Base-by-base conservation (phyloP, 2,797 vertebrate species). In the Gadopsis marmoratus region DNA sequence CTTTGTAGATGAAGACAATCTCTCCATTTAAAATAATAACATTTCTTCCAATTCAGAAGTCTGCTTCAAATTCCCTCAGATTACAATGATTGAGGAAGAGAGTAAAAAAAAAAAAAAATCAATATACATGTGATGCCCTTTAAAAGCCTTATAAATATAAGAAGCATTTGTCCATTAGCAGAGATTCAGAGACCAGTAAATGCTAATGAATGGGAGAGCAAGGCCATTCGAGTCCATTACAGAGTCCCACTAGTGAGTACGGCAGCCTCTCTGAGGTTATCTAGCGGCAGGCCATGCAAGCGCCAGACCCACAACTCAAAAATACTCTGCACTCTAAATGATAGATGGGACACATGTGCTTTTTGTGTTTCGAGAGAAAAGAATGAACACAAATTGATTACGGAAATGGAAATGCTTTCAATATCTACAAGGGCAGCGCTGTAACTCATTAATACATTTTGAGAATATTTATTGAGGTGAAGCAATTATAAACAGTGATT, bases 141-240 rank as follows among this genome's bases (percentile, higher is more conserved):
- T 95, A 95, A 95, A 95, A 96, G 95, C 95, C 94, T 95, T 95
- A 94, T 95, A 95, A 95, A 95, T 95, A 95, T 94, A 94, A 94
- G 93, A 93, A 91, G 89, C 93, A 91, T 94, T 94, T 93, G 91
- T 94, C 94, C 95, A 95, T 96, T 96, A 96, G 94, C 83, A 89
- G 92, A 91, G 90, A 93, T 93, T 93, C 88, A 83, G 93, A 93
- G 92, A 94, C 91, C 92, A 95, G 93, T 92, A 94, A 95, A 96
- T 95, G 94, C 93, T 95, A 96, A 95, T 96, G 93, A 95, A 94
- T 91, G 91, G 91, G 88, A 87, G 85, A 81, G 88, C 92, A 86
- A 94, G 93, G 93, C 94, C 92, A 95, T 95, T 95, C 86, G 66
- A 92, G 94, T 95, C 95, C 95, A 96, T 96, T 96, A 96, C 94